phyloP scores from a whole-genome alignment of 2,888 invertebrate genomes.

The Chymomyza caudatula region DNA sequence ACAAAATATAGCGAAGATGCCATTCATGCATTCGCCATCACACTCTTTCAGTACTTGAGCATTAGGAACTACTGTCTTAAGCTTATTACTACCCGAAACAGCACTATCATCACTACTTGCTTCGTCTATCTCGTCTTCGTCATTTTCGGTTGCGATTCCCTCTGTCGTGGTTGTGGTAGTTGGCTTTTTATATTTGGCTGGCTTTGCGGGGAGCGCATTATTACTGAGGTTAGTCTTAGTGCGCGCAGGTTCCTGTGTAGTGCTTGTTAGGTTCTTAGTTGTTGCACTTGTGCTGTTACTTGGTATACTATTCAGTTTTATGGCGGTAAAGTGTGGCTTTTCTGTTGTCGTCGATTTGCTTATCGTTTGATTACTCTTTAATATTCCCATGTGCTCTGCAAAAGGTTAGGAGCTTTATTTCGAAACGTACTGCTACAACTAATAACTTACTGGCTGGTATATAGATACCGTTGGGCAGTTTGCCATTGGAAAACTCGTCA shows the following conservation, averaged over 20 bases:
- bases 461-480: conserved; percentile 85
- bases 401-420: background rate
- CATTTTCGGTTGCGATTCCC: conserved; percentile 56
- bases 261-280: conserved; percentile 59
- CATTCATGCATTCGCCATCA: conserved; percentile 90
- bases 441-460: conserved; percentile 82
- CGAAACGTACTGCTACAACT: background rate
- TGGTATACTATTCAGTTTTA: conserved; percentile 32
- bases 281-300: conserved; percentile 47
- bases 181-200: conserved; percentile 70
- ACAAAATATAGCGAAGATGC: conserved; percentile 90
- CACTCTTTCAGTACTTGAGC: conserved; percentile 81
- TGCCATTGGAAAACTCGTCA: conserved; percentile 83
- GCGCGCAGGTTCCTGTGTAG: conserved; percentile 71
- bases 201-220: conserved; percentile 50
- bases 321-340: conserved; percentile 25
- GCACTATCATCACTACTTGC: conserved; percentile 30
- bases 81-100: too few relatives aligned
- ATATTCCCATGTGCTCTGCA: conserved; percentile 74
- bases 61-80: conserved; percentile 50
- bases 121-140: conserved; percentile 54
- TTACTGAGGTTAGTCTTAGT: conserved; percentile 66
- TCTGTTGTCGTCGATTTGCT: conserved; percentile 40
- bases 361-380: conserved; percentile 59
- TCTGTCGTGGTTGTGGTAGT: conserved; percentile 63